Percentiles rank a stretch among this genome's conserved stretches.
Conservation (phyloP, 1,140 invertebrate species). For the Ptiloglossa arizonensis region DNA sequence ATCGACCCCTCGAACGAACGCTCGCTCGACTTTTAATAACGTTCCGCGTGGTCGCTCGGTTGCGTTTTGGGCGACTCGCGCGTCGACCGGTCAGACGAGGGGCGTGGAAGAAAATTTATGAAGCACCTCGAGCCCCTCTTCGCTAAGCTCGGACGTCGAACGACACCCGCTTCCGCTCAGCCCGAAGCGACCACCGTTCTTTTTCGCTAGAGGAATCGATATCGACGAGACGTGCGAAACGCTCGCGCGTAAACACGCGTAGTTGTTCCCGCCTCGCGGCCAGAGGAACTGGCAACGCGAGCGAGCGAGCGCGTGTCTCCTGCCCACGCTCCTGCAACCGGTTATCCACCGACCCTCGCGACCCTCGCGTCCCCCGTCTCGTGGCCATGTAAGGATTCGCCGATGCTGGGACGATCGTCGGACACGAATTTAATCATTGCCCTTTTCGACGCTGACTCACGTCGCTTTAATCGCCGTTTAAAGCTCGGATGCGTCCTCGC, state of each 20-base stretch:
- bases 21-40: slow-evolving; percentile 55
- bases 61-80: background rate
- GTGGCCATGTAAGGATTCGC: slow-evolving; percentile 26
- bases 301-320: too few relatives aligned
- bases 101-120: slow-evolving; percentile 33
- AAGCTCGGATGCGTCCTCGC: too few relatives aligned
- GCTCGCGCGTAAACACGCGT: slow-evolving; percentile 23
- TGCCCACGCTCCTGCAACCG: background rate
- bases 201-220: too few relatives aligned
- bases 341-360: slow-evolving; percentile 1
- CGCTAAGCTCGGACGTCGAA: background rate
- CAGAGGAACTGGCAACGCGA: background rate
- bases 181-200: slow-evolving; percentile 19
- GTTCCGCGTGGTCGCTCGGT: slow-evolving; percentile 38
- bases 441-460: slow-evolving; percentile 14
- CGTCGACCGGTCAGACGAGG: background rate
- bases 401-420: slow-evolving; percentile 5
- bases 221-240: slow-evolving; percentile 17
- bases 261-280: too few relatives aligned
- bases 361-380: background rate
- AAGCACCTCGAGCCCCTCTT: background rate
- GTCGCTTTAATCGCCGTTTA: background rate
- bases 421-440: slow-evolving; percentile 19
- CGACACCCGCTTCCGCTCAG: slow-evolving; percentile 8
- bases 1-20: slow-evolving; percentile 49